Base-by-base conservation (phyloP, 2,113 vertebrate species). In the Chionodraco myersi region DNA sequence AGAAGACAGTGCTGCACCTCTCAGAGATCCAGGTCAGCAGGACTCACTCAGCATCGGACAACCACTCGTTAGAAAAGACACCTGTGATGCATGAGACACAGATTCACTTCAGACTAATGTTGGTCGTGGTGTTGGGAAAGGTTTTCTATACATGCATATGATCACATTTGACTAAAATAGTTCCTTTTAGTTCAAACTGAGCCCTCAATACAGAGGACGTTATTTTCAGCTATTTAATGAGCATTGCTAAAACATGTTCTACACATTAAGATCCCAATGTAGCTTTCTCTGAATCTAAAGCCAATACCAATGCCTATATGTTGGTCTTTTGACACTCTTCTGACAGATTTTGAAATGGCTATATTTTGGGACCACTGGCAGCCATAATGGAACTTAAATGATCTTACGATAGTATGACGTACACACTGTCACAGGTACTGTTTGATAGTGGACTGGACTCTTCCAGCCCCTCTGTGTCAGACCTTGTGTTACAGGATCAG, bases 1-100 rank as follows among this genome's bases (percentile, higher is more conserved):
- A 98, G 92, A 99, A 97, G 95, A 99, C 98, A 0, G 95, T 98
- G 91, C 89, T 99, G 65, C 98, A 99, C 88, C 96, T 99, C 80
- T 98, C 97, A 80, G 98, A 99, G 94, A 96, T 94, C 88, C 98
- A 99, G 97, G 98, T 99, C 1, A 89, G 88, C 16, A 62, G 79
- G 16, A 21, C 21, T 53, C 26, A n/a, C 49, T 26, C 21, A 5
- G n/a, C 41, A 47, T 9, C 2, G 23, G 36, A 21, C 60, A 62
- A 15, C 26, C 13, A 12, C 44, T 47, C 44, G 1, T 12, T 62
- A 10, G 58, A 60, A 36, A 18, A 3, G 36, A 6, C 11, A 8
- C 18, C 3, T 53, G n/a, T 23, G 48, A 12, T 6, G 21, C 13
- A 45, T 47, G 3, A 45, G 56, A 52, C 72, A 23, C 61, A 57